Conservation (phyloP, 2,797 vertebrate species). For the Lagorchestes hirsutus region DNA sequence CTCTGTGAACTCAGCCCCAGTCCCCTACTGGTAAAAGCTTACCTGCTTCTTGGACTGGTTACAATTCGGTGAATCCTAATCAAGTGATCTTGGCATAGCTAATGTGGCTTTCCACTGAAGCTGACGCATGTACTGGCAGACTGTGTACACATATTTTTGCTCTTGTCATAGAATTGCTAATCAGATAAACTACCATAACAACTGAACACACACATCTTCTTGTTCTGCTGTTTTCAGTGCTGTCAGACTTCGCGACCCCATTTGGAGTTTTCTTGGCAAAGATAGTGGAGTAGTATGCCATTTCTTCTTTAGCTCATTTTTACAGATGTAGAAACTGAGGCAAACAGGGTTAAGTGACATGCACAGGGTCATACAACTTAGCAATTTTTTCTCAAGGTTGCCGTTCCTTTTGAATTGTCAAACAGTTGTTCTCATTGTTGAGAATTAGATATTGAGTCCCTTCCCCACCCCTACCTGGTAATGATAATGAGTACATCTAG, state of each 20-base stretch:
- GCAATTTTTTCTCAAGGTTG: not conserved
- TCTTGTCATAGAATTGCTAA: not conserved
- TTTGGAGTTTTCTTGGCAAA: not conserved
- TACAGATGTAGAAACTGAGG: not conserved
- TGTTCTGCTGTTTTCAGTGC: not conserved
- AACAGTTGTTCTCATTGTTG: not conserved
- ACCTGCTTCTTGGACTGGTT: not conserved
- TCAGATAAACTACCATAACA: not conserved
- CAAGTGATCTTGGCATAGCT: not conserved
- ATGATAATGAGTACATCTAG: not conserved
- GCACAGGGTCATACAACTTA: not conserved
- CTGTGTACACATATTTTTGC: not conserved
- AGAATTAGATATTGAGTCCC: not conserved
- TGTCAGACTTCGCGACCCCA: not conserved
- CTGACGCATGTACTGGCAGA: not conserved
- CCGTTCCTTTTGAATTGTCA: not conserved
- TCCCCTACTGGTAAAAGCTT: not conserved
- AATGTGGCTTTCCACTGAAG: not conserved
- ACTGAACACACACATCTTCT: not conserved
- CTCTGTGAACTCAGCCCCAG: not conserved
- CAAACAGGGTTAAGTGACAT: not conserved
- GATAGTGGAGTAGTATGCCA: not conserved
- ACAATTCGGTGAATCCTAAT: not conserved
- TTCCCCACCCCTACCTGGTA: accelerated
- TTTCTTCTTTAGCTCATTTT: not conserved